A percentile compares a stretch with the other conserved stretches of the same genome.
Evolutionary conservation across 2,113 vertebrate genomes (phyloP).

Genomic region (Polyodon spathula): DNA sequence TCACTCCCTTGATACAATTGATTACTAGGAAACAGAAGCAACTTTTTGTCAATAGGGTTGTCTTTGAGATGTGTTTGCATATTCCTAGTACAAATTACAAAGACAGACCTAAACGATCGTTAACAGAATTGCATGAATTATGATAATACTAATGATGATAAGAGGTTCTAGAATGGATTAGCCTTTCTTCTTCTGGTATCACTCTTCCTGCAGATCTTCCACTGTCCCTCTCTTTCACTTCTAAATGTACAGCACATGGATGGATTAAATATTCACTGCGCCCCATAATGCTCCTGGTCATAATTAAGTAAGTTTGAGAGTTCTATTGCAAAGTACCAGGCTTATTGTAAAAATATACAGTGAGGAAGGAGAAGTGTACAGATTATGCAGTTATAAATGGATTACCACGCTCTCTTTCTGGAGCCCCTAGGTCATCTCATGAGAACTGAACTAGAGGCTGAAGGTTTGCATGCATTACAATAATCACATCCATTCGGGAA

Average conservation of each 20-base stretch:
- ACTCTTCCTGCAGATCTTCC: background rate
- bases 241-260: constrained; percentile 6
- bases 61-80: background rate
- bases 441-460: constrained; percentile 8
- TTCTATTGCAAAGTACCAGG: background rate
- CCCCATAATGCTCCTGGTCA: background rate
- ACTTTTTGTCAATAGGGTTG: too few relatives aligned
- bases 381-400: constrained; percentile 12
- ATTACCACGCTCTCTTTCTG: constrained; percentile 8
- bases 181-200: background rate
- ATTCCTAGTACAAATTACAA: constrained; percentile 26
- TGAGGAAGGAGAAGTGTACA: background rate
- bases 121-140: too few relatives aligned
- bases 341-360: constrained; percentile 17
- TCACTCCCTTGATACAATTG: background rate
- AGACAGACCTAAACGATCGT: too few relatives aligned
- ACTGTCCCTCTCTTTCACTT: background rate
- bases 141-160: background rate
- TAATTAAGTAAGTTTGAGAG: constrained; percentile 8
- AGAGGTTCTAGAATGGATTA: background rate
- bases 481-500: constrained; percentile 18
- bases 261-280: background rate
- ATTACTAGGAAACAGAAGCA: too few relatives aligned
- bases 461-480: constrained; percentile 16
- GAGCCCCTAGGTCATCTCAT: constrained; percentile 12